Percentiles rank a stretch among this genome's conserved stretches.
These are phyloP conservation scores for Spinibarbus caldwelli DNA, from an alignment of 2,797 vertebrate species.

Conservation along the genomic window DNA sequence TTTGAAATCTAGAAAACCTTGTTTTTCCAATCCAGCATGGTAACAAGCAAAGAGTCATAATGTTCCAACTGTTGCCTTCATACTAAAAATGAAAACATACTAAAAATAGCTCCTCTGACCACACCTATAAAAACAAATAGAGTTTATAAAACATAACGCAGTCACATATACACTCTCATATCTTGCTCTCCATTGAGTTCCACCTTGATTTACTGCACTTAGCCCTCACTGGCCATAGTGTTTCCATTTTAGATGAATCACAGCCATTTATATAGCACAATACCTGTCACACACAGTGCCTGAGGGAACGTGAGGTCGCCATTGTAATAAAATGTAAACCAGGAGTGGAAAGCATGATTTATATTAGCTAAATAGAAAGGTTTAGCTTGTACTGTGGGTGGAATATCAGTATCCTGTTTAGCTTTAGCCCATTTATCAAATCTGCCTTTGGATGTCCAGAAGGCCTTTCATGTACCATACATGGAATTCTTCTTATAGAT, in stretches of 20 bases:
- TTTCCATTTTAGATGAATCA: slow-evolving; percentile 35
- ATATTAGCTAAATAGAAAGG: slow-evolving; percentile 36
- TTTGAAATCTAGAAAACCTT: background rate
- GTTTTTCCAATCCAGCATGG: background rate
- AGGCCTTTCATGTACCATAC: background rate
- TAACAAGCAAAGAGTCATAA: background rate
- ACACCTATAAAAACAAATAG: slow-evolving; percentile 13
- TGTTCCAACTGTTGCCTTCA: background rate
- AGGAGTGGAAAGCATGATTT: slow-evolving; percentile 40
- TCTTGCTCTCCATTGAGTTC: slow-evolving; percentile 16
- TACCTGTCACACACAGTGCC: slow-evolving; percentile 53
- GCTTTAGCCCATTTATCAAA: slow-evolving; percentile 30
- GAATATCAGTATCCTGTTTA: slow-evolving; percentile 50
- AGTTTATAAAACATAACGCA: background rate
- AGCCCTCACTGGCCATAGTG: slow-evolving; percentile 1
- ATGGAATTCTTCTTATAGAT: background rate
- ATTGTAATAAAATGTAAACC: slow-evolving; percentile 35
- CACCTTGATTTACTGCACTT: slow-evolving; percentile 30
- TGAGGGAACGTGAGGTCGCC: slow-evolving; percentile 36
- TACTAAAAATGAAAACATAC: background rate
- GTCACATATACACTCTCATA: background rate
- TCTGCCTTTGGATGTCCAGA: background rate
- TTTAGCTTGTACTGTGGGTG: slow-evolving; percentile 47
- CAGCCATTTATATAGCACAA: slow-evolving; percentile 49
- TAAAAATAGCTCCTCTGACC: slow-evolving; percentile 19